Conservation (phyloP, 2,888 invertebrate species). For the Sphaerophoria taeniata region DNA sequence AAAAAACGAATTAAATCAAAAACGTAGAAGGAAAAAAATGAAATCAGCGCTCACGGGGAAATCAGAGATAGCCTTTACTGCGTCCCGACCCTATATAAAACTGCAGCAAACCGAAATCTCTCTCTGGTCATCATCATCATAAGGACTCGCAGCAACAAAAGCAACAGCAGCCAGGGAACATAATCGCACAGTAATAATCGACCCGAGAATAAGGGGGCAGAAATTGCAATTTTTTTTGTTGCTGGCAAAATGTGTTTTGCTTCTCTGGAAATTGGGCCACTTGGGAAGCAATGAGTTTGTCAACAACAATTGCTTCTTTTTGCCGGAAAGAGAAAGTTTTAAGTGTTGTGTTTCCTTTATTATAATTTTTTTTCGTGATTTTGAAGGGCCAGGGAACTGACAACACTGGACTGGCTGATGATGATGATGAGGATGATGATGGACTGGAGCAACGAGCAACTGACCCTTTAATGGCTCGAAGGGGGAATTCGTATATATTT, state of each 20-base stretch:
- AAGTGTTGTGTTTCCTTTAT: constrained; percentile 45
- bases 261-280: constrained; percentile 64
- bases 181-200: constrained; percentile 65
- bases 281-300: constrained; percentile 67
- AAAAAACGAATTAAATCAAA: constrained; percentile 42
- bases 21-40: constrained; percentile 38
- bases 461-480: constrained; percentile 66
- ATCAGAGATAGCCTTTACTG: constrained; percentile 33
- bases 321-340: constrained; percentile 70
- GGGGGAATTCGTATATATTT: constrained; percentile 3
- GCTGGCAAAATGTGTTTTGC: constrained; percentile 2
- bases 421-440: constrained; percentile 42
- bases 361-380: background rate
- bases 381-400: background rate
- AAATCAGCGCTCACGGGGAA: constrained; percentile 52
- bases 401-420: background rate
- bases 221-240: constrained; percentile 16
- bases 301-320: constrained; percentile 57
- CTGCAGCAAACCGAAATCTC: constrained; percentile 26
- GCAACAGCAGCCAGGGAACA: constrained; percentile 21
- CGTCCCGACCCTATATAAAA: background rate
- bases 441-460: constrained; percentile 64
- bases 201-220: constrained; percentile 30
- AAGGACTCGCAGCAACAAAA: constrained; percentile 51
- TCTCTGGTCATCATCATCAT: constrained; percentile 43